Conservation (phyloP, 2,888 invertebrate species). For the Omphaloscelis lunosa region DNA sequence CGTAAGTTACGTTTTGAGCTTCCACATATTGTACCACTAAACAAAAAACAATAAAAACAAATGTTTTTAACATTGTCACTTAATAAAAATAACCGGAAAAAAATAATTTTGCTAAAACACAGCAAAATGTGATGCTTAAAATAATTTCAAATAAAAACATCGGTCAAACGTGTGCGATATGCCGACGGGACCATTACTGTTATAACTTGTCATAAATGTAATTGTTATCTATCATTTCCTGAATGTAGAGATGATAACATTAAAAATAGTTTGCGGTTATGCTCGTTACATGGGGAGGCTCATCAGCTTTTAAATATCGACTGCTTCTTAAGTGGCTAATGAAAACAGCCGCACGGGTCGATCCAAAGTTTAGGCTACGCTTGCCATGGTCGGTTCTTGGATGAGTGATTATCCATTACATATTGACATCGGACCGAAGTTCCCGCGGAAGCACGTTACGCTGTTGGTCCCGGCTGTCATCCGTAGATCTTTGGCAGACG, state of each 20-base stretch:
- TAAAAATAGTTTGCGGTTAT: constrained; percentile 19
- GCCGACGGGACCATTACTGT: constrained; percentile 1
- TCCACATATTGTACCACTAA: constrained; percentile 11
- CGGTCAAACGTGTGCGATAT: not conserved
- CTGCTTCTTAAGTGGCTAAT: not conserved
- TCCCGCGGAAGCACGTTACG: not conserved
- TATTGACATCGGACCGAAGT: too few relatives aligned
- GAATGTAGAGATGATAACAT: constrained; percentile 27
- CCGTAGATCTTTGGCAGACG: not conserved
- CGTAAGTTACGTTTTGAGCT: constrained; percentile 46
- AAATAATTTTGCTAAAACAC: constrained; percentile 14
- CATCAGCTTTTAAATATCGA: not conserved
- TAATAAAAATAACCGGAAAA: constrained; percentile 18
- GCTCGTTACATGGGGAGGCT: not conserved
- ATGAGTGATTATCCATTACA: too few relatives aligned
- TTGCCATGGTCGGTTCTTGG: too few relatives aligned
- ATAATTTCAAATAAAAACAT: constrained; percentile 10
- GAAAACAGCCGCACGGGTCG: too few relatives aligned
- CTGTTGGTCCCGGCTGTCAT: not conserved
- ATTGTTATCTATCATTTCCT: constrained; percentile 51
- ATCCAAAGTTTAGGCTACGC: too few relatives aligned
- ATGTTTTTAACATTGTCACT: constrained; percentile 47
- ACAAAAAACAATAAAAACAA: constrained; percentile 29
- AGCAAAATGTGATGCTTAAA: constrained; percentile 8
- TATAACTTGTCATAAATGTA: constrained; percentile 15